A percentile compares a stretch with the other conserved stretches of the same genome.
Conservation (phyloP, 2,113 vertebrate genomes). For the Lontra canadensis region DNA sequence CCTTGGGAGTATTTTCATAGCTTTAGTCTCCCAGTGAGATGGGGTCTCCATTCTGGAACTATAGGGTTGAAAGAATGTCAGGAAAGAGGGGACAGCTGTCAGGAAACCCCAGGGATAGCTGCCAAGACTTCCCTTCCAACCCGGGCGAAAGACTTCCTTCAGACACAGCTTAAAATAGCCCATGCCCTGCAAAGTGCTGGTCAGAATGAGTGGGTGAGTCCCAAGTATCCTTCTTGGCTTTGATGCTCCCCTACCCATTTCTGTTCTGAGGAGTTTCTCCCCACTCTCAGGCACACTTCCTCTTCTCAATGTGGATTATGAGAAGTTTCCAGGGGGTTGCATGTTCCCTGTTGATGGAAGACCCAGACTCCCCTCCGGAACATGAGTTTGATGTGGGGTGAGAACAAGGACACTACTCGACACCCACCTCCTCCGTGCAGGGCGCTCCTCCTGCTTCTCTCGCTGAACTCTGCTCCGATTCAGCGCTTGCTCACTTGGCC, state of each 20-base stretch:
- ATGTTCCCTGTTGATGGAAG: not conserved
- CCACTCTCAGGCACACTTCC: not conserved
- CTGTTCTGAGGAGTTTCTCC: not conserved
- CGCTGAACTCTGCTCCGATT: not conserved
- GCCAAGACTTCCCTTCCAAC: constrained; percentile 35
- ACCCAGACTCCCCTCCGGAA: not conserved
- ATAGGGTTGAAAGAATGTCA: constrained; percentile 21
- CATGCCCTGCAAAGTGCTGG: not conserved
- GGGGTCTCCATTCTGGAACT: not conserved
- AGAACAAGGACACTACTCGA: accelerated
- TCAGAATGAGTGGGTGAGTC: not conserved
- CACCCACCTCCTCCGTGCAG: not conserved
- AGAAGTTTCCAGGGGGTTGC: not conserved
- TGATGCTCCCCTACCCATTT: not conserved
- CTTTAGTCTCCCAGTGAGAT: not conserved
- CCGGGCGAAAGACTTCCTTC: constrained; percentile 11
- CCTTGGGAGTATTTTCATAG: constrained; percentile 12
- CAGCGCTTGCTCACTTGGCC: not conserved
- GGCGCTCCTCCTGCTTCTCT: no score
- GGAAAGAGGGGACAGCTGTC: constrained; percentile 62
- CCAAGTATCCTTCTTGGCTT: not conserved
- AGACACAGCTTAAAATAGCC: constrained; percentile 16
- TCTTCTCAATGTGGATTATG: not conserved
- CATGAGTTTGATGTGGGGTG: accelerated
- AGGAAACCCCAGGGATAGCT: constrained; percentile 41